Evolutionary conservation across 2,797 vertebrate genomes (phyloP).

Genomic region (Molothrus ater): DNA sequence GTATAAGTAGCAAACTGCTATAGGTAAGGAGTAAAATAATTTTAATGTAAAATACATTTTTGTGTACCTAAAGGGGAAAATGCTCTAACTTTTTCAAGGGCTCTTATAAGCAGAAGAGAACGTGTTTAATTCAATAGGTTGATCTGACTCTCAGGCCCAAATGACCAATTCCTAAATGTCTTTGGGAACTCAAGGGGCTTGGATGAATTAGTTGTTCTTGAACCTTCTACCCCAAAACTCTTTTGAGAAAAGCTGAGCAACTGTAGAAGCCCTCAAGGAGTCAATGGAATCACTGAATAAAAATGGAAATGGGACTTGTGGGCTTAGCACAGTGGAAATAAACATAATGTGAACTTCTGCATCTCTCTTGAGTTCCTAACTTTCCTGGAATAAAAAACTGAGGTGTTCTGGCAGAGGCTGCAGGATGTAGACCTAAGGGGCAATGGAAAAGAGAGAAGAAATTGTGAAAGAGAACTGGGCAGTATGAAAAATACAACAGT

Average conservation of each 20-base stretch:
- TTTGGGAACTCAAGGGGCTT: background rate
- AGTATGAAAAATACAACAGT: background rate
- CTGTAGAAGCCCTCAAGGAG: background rate
- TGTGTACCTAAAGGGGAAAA: background rate
- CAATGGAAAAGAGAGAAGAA: background rate
- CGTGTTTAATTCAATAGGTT: background rate
- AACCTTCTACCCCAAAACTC: background rate
- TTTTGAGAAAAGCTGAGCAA: background rate
- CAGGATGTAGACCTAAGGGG: background rate
- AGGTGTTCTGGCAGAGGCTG: background rate
- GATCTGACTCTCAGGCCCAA: background rate
- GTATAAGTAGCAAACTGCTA: background rate
- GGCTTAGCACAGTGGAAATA: background rate
- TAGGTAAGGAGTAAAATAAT: background rate
- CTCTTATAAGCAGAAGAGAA: background rate
- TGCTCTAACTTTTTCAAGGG: background rate
- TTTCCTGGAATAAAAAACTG: background rate
- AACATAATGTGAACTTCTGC: background rate
- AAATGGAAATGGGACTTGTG: background rate
- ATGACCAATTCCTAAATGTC: background rate
- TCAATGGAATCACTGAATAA: background rate
- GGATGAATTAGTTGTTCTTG: background rate
- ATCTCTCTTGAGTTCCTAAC: background rate
- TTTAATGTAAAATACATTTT: background rate
- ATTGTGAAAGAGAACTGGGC: background rate